Base-by-base conservation (phyloP, 35 echinoderm and acorn worm species). In the Lytechinus variegatus region DNA sequence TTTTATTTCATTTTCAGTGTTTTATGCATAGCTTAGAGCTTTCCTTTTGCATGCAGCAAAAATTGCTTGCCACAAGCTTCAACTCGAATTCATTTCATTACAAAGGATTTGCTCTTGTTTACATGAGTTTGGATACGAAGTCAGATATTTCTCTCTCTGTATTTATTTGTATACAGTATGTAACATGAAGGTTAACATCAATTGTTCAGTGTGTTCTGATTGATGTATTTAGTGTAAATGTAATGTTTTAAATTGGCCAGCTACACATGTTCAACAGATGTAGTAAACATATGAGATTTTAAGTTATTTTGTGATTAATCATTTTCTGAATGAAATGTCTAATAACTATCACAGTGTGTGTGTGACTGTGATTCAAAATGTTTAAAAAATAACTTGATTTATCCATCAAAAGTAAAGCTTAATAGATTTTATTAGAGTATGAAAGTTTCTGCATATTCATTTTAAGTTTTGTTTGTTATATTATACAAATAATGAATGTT, bases 401-500 rank as follows among this genome's bases (percentile, higher is more conserved):
- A 71, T 21, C 19, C n/a, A 79, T 79, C n/a, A 79, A 79, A 79
- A 79, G 3, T 79, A 24, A 79, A n/a, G 66, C 66, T 24, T 24
- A 79, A 79, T 79, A 79, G 66, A 79, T 79, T 79, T 79, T n/a
- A 79, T 79, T 79, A 79, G 66, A 79, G n/a, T 9, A 58, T 58
- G 8, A 27, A 79, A 24, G 66, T 24, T 7, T 8, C 66, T 79
- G 19, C 19, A 24, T 79, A 0, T 5, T 79, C n/a, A 6, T 24
- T 79, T 1, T 79, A 21, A 58, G 13, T 79, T 79, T n/a, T 24
- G 16, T 79, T 16, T 79, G 66, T 79, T 8, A 24, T 79, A 8
- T 44, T 44, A 44, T 44, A 44, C 33, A 44, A 44, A 44, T 44
- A 44, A 44, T 44, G 33, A 44, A 44, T 44, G 33, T 44, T 44